A percentile compares a stretch with the other conserved stretches of the same genome.
phyloP scores from a whole-genome alignment of 2,888 invertebrate species.

The Chrysomela aeneicollis region DNA sequence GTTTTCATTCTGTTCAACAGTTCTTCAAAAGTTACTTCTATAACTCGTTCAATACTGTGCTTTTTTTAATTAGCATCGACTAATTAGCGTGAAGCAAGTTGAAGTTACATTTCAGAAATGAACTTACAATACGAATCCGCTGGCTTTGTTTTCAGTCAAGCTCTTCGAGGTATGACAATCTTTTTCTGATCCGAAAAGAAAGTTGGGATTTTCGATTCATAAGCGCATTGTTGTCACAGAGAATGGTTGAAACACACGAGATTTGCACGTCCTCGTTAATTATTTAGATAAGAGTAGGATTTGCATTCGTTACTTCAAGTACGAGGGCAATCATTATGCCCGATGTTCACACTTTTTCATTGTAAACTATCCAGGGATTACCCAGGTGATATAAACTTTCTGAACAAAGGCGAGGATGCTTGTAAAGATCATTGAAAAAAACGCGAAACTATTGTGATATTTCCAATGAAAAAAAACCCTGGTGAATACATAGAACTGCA shows the following conservation, averaged over 20 bases:
- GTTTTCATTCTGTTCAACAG: constrained; percentile 36
- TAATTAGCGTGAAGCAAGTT: constrained; percentile 54
- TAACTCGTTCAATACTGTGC: constrained; percentile 44
- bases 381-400: background rate
- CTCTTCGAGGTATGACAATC: constrained; percentile 47
- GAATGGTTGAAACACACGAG: constrained; percentile 32
- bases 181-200: constrained; percentile 41
- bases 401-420: background rate
- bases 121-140: constrained; percentile 48
- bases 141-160: constrained; percentile 43
- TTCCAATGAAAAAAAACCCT: too few species aligned
- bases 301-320: constrained; percentile 26
- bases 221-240: constrained; percentile 33
- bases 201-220: constrained; percentile 41
- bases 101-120: constrained; percentile 47
- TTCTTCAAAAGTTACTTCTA: constrained; percentile 41
- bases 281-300: constrained; percentile 31
- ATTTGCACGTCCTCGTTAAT: constrained; percentile 34
- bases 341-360: background rate
- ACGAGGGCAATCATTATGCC: constrained; percentile 27
- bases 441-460: too few species aligned
- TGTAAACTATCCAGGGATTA: background rate
- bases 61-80: constrained; percentile 55
- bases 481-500: too few species aligned
- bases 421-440: too few species aligned